A percentile compares a stretch with the other conserved stretches of the same genome.
Evolutionary conservation across 2,888 invertebrate genomes (phyloP).

Genomic region (Philaethria dido): DNA sequence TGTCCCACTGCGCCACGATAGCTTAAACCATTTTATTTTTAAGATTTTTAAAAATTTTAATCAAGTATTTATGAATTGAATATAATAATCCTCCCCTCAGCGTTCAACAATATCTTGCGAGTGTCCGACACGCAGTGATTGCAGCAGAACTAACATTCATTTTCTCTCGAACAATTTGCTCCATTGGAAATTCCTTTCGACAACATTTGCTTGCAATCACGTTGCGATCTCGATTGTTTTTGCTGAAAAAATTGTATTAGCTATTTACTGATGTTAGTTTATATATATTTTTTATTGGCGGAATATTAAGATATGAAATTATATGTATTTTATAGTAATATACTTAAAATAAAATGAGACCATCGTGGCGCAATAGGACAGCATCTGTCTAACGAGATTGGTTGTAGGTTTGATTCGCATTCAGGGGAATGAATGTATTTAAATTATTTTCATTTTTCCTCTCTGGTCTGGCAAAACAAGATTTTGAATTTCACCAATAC

Average conservation of each 20-base stretch:
- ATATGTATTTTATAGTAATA: too few relatives aligned
- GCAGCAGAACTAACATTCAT: slow-evolving; percentile 40
- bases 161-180: slow-evolving; percentile 40
- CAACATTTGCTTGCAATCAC: slow-evolving; percentile 43
- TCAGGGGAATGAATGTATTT: too few relatives aligned
- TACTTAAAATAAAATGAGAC: too few relatives aligned
- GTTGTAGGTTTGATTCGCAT: too few relatives aligned
- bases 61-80: neutral
- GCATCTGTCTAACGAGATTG: too few relatives aligned
- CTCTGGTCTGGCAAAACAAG: too few relatives aligned
- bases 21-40: too few relatives aligned
- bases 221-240: slow-evolving; percentile 23
- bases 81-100: neutral
- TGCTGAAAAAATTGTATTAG: slow-evolving; percentile 8
- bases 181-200: slow-evolving; percentile 40
- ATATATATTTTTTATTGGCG: neutral
- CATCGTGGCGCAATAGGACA: too few relatives aligned
- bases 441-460: too few relatives aligned
- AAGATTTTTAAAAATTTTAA: slow-evolving; percentile 3
- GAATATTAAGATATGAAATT: neutral
- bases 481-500: too few relatives aligned
- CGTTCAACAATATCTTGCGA: slow-evolving; percentile 1
- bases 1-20: too few relatives aligned
- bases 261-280: neutral
- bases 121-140: slow-evolving; percentile 12